A percentile compares a stretch with the other conserved stretches of the same genome.
These are phyloP conservation scores for Tribolium freemani DNA, from an alignment of 2,888 invertebrate species.

Conservation along the genomic window DNA sequence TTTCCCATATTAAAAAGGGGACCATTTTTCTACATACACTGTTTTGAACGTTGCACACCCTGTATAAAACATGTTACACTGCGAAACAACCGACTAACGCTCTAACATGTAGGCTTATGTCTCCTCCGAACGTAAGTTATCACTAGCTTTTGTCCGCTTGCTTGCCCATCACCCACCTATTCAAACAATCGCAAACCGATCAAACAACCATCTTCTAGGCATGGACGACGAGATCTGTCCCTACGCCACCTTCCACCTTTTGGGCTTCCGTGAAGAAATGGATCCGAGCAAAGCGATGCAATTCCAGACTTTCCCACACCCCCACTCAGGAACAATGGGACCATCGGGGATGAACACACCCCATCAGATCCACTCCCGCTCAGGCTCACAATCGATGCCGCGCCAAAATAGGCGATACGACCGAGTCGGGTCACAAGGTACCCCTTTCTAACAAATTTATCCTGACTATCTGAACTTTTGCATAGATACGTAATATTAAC, in stretches of 20 bases:
- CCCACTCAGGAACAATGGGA: constrained; percentile 87
- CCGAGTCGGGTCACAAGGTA: constrained; percentile 67
- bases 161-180: neutral
- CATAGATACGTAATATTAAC: too few relatives aligned
- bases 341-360: constrained; percentile 78
- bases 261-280: constrained; percentile 96
- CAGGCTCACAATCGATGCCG: constrained; percentile 92
- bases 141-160: neutral
- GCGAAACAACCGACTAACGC: neutral
- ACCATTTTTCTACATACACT: too few relatives aligned
- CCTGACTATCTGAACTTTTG: too few relatives aligned
- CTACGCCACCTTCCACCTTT: constrained; percentile 95
- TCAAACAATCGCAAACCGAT: neutral
- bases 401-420: constrained; percentile 67
- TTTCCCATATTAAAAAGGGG: too few relatives aligned
- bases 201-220: constrained; percentile 71
- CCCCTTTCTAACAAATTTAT: too few relatives aligned
- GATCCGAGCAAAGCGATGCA: constrained; percentile 92
- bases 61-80: neutral
- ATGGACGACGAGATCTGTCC: constrained; percentile 98
- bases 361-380: constrained; percentile 85
- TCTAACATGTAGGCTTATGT: neutral
- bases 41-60: neutral
- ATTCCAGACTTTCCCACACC: constrained; percentile 90
- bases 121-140: neutral